Conservation (phyloP, 2,888 invertebrate genomes). For the Melanostoma mellinum region DNA sequence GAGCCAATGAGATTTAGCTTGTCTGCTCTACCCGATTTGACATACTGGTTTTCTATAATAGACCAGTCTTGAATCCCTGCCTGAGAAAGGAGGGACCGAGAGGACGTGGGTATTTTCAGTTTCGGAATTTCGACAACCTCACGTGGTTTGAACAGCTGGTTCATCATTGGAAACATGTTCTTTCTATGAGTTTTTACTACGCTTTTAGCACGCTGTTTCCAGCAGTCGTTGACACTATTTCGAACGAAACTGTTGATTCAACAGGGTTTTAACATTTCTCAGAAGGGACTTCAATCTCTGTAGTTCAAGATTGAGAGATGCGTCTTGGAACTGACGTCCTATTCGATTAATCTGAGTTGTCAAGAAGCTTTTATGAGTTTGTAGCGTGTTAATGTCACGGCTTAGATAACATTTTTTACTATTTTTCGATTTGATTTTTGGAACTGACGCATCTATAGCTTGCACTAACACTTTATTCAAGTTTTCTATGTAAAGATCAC, state of each 20-base stretch:
- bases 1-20: neutral
- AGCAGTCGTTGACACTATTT: constrained; percentile 9
- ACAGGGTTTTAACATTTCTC: neutral
- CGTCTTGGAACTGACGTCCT: too few species aligned
- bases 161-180: constrained; percentile 7
- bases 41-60: neutral
- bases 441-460: constrained; percentile 5
- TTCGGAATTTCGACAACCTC: neutral
- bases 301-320: too few species aligned
- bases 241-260: constrained; percentile 17
- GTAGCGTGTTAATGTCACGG: neutral
- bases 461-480: neutral
- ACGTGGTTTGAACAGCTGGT: constrained; percentile 1
- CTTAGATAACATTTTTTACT: neutral
- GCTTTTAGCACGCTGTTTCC: constrained; percentile 16
- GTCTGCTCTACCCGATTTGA: neutral
- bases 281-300: constrained; percentile 8
- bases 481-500: neutral
- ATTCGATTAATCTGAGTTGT: too few species aligned
- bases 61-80: neutral
- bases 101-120: neutral
- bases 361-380: neutral
- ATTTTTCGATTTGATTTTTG: constrained; percentile 9
- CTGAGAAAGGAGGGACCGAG: neutral
- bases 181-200: constrained; percentile 2